These are phyloP conservation scores for Leucoraja erinaceus DNA, from an alignment of 2,113 vertebrate species.

Conservation along the genomic window DNA sequence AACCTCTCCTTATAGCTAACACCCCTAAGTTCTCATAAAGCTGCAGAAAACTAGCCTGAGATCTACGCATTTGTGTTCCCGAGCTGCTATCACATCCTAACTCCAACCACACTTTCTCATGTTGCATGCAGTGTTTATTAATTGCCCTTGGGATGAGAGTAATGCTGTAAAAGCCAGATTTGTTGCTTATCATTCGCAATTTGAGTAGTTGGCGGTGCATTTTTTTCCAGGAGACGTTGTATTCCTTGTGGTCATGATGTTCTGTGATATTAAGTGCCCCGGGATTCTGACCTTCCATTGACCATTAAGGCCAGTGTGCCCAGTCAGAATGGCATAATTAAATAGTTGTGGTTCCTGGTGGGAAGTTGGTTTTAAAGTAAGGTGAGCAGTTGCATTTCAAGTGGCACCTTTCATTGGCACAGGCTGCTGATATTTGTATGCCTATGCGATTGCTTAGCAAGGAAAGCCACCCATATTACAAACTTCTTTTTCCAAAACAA, in stretches of 20 bases:
- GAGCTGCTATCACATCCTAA: not conserved
- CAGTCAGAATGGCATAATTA: not conserved
- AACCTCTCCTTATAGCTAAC: too few species aligned
- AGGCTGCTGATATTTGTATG: not conserved
- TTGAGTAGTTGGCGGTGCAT: not conserved
- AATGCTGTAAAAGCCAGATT: not conserved
- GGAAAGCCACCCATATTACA: not conserved
- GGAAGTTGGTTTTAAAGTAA: not conserved
- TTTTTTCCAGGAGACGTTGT: too few species aligned
- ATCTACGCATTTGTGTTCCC: not conserved
- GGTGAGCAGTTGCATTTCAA: not conserved
- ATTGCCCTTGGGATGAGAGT: not conserved
- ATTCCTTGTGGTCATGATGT: not conserved
- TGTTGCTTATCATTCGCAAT: not conserved
- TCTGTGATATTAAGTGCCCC: not conserved
- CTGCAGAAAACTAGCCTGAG: not conserved
- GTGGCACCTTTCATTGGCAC: not conserved
- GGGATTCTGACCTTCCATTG: not conserved
- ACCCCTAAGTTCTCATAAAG: too few species aligned
- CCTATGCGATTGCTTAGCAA: not conserved
- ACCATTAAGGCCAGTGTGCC: not conserved
- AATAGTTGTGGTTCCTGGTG: not conserved
- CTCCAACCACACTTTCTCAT: not conserved
- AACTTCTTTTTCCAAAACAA: not conserved
- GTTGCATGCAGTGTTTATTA: not conserved